Base-by-base conservation (phyloP, 2,113 vertebrate genomes). In the Isichthys henryi region DNA sequence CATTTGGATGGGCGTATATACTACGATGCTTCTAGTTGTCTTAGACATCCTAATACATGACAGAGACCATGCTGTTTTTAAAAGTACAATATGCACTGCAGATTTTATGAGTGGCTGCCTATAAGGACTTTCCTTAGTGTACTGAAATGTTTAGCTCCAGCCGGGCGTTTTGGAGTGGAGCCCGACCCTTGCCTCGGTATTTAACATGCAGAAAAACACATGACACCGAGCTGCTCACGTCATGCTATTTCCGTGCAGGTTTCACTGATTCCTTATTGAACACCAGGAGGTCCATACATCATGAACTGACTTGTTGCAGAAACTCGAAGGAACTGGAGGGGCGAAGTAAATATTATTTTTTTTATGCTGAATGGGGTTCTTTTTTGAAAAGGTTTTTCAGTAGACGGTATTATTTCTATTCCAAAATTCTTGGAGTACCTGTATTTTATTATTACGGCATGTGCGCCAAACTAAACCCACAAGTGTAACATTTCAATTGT, bases 231-330 rank as follows among this genome's bases (percentile, higher is more conserved):
- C 27, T 56, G 39, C 50, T 21, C 74, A 84, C 50, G 89, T 90
- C 87, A 90, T 49, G n/a, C 8, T 58, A 53, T 82, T 62, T 88
- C 86, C 53, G 74, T 62, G 52, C 89, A 62, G 86, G 89, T 88
- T 82, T 88, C 66, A 58, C 88, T 74, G 52, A 35, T 83, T 89
- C 23, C 50, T 15, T 85, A 35, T 45, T 19, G 23, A 58, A 43
- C 88, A 46, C 11, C 80, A 84, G 9, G 52, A 56, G 52, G 21
- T 66, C 52, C 19, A 5, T 48, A n/a, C 43, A 23, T 48, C 45
- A 84, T 23, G 21, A 21, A 48, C 43, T 84, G 10, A 45, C 39
- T 83, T 19, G 35, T n/a, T 84, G 39, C 19, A 46, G 43, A 83
- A 48, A 84, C 74, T 39, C 5, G 31, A 80, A 80, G 5, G 35